These are phyloP conservation scores for Nysson spinosus DNA, from an alignment of 2,888 invertebrate species.

Conservation along the genomic window DNA sequence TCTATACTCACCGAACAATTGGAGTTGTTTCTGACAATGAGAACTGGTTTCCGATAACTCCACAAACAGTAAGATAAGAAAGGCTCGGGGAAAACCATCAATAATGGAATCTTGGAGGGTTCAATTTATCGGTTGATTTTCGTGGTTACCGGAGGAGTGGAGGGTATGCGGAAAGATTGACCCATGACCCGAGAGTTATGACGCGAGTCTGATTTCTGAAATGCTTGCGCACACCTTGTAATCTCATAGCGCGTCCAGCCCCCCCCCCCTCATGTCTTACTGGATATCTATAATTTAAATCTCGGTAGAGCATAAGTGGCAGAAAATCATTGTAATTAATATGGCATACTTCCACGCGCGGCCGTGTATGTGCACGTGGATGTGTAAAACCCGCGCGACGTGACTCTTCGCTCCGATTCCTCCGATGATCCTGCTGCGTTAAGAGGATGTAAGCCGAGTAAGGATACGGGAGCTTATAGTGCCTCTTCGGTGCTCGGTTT, in stretches of 20 bases:
- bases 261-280: slow-evolving; percentile 40
- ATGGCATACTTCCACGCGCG: slow-evolving; percentile 53
- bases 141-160: slow-evolving; percentile 15
- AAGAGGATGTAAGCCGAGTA: slow-evolving; percentile 41
- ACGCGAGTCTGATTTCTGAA: slow-evolving; percentile 66
- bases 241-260: slow-evolving; percentile 47
- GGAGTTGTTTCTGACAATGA: too few relatives aligned
- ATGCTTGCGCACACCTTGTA: slow-evolving; percentile 61
- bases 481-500: slow-evolving; percentile 21
- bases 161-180: slow-evolving; percentile 40
- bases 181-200: slow-evolving; percentile 62
- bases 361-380: slow-evolving; percentile 30
- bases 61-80: too few relatives aligned
- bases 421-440: neutral
- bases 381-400: slow-evolving; percentile 9
- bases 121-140: slow-evolving; percentile 38
- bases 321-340: slow-evolving; percentile 71
- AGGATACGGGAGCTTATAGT: slow-evolving; percentile 38
- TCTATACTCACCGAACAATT: too few relatives aligned
- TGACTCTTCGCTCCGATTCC: neutral
- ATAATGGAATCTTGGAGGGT: slow-evolving; percentile 9
- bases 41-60: too few relatives aligned
- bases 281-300: slow-evolving; percentile 71
- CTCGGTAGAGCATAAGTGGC: slow-evolving; percentile 66
- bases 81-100: neutral